Conservation (phyloP, 2,113 vertebrate species). For the Pteronura brasiliensis region DNA sequence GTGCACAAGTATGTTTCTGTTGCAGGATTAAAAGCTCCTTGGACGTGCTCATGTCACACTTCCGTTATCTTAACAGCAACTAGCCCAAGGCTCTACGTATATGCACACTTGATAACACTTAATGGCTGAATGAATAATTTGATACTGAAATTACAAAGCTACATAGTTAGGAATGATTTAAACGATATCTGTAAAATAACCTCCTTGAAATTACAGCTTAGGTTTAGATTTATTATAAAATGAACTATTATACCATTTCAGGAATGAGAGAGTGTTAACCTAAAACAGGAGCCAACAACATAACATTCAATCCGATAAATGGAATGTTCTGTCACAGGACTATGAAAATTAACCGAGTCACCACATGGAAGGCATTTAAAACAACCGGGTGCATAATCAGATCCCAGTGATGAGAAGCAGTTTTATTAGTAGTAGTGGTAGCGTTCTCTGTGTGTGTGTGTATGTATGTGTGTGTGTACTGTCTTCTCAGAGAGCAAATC, state of each 20-base stretch:
- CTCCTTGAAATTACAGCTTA: not conserved
- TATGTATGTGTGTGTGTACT: not conserved
- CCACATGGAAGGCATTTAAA: not conserved
- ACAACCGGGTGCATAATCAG: not conserved
- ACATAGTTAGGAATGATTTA: not conserved
- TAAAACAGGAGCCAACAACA: constrained; percentile 11
- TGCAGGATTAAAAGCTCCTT: not conserved
- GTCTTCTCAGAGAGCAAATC: not conserved
- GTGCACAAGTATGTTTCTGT: not conserved
- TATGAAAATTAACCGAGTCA: not conserved
- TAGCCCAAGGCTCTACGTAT: not conserved
- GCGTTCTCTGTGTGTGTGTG: not conserved
- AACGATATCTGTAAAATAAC: not conserved
- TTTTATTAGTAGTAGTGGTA: not conserved
- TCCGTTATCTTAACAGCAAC: not conserved
- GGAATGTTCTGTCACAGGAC: not conserved
- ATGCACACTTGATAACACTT: not conserved
- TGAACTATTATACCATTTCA: not conserved
- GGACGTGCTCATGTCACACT: not conserved
- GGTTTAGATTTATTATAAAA: constrained; percentile 12
- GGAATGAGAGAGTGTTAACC: not conserved
- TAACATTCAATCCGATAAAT: not conserved
- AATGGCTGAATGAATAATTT: not conserved
- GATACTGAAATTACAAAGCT: not conserved
- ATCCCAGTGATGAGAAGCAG: not conserved